Base-by-base conservation (phyloP, 1,140 invertebrate genomes). In the Papilio glaucus region DNA sequence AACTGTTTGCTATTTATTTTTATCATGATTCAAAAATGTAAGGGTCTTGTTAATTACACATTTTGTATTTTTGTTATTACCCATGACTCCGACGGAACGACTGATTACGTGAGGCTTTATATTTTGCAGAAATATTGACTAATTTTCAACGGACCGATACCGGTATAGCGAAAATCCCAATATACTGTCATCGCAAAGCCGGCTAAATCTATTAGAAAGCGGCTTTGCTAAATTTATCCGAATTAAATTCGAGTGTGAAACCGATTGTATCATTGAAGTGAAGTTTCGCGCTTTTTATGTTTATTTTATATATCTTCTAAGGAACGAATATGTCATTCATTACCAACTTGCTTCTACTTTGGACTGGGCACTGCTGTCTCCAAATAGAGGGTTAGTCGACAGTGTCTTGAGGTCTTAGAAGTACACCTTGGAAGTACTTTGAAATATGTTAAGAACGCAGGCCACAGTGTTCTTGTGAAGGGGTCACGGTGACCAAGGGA, bases 121-220 rank as follows among this genome's bases (percentile, higher is more conserved):
- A 45, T 1, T 73, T 75, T 33, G 71, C 15, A 73, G 71, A 74
- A 75, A 72, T 73, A 69, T 72, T 57, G 67, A 71, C 71, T 79
- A 79, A 79, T 79, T 79, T 73, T 73, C 68, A 79, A 75, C 71
- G 69, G 67, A 75, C 75, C 75, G 73, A 71, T n/a, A 69, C 72
- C 42, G 73, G 69, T 63, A 79, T 77, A 60, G 73, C 73, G 75
- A 68, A 76, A 79, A 75, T 79, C 39, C 75, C 71, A 72, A 71
- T 72, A 75, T 74, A 79, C 75, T 69, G 72, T 75, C 72, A 73
- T 74, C 73, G 68, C 73, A 75, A 77, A 79, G 71, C 75, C 71
- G 69, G 73, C 65, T 77, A 79, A 77, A 79, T 75, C 73, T 79
- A 79, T 79, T 77, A 75, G 73, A 77, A 77, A 79, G 72, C 77